Conservation (phyloP, 2,113 vertebrate species). For the Chaetorhynchus papuensis region DNA sequence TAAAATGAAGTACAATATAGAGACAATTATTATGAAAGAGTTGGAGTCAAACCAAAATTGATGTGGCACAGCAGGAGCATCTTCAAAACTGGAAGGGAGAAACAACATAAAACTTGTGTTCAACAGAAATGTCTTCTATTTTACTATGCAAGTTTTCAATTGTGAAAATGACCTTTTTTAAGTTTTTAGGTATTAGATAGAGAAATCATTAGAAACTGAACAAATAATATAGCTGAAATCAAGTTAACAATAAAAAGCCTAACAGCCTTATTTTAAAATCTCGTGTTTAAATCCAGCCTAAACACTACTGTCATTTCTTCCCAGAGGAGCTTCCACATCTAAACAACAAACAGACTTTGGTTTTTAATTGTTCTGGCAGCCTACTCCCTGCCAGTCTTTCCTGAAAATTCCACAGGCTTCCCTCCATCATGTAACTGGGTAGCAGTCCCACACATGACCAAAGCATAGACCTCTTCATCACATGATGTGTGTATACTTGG, state of each 20-base stretch:
- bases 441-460: background rate
- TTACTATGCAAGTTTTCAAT: background rate
- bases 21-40: background rate
- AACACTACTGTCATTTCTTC: background rate
- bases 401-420: conserved; percentile 11
- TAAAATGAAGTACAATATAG: background rate
- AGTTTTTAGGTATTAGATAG: background rate
- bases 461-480: background rate
- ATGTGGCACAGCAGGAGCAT: background rate
- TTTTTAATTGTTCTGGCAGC: background rate
- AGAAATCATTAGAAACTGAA: background rate
- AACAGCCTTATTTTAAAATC: background rate
- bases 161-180: background rate
- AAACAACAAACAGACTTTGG: background rate
- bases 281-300: background rate
- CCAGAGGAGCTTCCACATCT: background rate
- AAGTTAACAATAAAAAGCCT: background rate
- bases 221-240: background rate
- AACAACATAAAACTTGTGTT: background rate
- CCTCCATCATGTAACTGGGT: background rate
- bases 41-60: background rate
- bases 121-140: background rate
- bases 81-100: background rate
- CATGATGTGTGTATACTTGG: background rate
- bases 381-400: background rate